phyloP scores from a whole-genome alignment of 2,797 vertebrate genomes.

The Peromyscus eremicus region DNA sequence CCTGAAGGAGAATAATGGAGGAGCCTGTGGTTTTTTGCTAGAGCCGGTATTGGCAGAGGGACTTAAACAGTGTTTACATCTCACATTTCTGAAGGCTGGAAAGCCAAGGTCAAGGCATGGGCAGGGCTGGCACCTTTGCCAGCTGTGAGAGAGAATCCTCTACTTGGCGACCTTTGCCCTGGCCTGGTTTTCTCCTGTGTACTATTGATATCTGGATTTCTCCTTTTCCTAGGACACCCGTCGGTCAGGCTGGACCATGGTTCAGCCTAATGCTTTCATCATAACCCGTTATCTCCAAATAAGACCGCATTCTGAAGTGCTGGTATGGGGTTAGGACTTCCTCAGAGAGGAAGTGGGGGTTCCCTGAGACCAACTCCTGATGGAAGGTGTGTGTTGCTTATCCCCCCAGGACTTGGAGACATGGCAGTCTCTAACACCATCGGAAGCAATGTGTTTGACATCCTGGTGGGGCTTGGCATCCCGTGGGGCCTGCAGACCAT shows the following conservation, averaged over 20 bases:
- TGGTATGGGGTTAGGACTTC: neutral
- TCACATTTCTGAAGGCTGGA: neutral
- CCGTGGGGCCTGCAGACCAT: slow-evolving; percentile 98
- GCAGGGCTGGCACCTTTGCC: neutral
- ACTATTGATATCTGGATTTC: neutral
- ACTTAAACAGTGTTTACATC: fast-evolving
- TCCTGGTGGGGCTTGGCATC: slow-evolving; percentile 96
- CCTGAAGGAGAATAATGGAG: neutral
- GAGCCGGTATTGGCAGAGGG: neutral
- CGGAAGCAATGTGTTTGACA: slow-evolving; percentile 99
- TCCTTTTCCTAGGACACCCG: neutral
- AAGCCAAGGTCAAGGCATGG: neutral
- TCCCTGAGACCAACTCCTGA: neutral
- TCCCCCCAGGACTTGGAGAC: slow-evolving; percentile 93
- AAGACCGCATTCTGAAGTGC: neutral
- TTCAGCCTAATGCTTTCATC: neutral
- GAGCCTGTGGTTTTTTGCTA: neutral
- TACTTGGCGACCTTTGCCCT: neutral
- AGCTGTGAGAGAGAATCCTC: neutral
- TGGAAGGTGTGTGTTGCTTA: neutral
- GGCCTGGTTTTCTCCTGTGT: fast-evolving
- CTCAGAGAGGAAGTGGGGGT: neutral
- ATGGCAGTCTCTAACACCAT: slow-evolving; percentile 99
- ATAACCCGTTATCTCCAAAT: neutral
- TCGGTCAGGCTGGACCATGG: neutral